Percentiles rank a stretch among this genome's conserved stretches.
These are phyloP conservation scores for Melanostigma gelatinosum DNA, from an alignment of 2,113 vertebrate genomes.

Conservation along the genomic window DNA sequence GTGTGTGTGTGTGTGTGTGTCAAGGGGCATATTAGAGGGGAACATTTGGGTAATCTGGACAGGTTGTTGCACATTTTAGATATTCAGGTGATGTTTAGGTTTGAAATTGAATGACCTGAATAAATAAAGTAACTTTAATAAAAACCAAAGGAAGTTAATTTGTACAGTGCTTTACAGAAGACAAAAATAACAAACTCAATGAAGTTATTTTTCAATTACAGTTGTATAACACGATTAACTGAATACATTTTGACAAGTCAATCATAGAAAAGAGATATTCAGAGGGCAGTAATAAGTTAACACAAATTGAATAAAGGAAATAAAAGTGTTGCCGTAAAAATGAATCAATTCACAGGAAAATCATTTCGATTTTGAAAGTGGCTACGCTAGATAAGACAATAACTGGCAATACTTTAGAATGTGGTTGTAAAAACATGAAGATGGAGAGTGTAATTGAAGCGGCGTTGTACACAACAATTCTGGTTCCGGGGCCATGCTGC, in stretches of 20 bases:
- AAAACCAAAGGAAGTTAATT: not conserved
- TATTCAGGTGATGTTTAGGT: not conserved
- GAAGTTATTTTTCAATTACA: not conserved
- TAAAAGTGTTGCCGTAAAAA: not conserved
- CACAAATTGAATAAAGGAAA: not conserved
- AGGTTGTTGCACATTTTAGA: conserved; percentile 2
- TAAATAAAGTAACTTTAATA: not conserved
- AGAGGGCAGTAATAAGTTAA: not conserved
- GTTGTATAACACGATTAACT: not conserved
- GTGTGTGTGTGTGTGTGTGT: not conserved
- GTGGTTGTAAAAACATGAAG: not conserved
- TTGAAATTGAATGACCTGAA: not conserved
- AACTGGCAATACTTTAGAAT: not conserved
- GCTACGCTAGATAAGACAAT: not conserved
- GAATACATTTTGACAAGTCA: not conserved
- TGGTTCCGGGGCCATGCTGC: not conserved
- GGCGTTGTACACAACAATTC: not conserved
- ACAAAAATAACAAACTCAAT: not conserved
- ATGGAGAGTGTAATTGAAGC: not conserved
- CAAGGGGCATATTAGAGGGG: not conserved
- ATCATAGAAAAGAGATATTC: not conserved
- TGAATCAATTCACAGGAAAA: not conserved
- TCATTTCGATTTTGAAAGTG: not conserved
- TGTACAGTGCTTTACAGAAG: not conserved
- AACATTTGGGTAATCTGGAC: not conserved